Conservation (phyloP, 2,797 vertebrate species). For the Phalloptychus januarius region DNA sequence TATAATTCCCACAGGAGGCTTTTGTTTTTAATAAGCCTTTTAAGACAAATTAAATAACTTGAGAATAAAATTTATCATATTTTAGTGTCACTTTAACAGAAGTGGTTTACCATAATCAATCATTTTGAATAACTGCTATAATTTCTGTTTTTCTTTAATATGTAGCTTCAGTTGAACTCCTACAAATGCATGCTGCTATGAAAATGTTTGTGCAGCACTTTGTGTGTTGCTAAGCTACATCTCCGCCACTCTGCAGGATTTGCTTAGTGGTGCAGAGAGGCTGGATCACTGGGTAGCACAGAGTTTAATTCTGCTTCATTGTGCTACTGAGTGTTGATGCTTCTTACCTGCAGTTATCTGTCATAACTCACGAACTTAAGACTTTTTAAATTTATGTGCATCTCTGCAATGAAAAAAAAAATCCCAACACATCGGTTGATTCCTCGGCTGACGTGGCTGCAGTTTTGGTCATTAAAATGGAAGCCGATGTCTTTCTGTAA, state of each 20-base stretch:
- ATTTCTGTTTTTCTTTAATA: background rate
- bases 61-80: background rate
- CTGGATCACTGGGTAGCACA: background rate
- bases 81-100: background rate
- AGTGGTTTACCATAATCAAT: background rate
- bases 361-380: background rate
- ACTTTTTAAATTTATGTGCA: background rate
- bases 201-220: background rate
- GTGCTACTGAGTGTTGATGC: background rate
- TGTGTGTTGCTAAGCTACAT: slow-evolving; percentile 8
- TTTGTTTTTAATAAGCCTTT: background rate
- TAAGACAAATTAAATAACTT: background rate
- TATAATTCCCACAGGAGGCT: background rate
- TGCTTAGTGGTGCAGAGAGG: background rate
- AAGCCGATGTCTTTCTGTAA: background rate
- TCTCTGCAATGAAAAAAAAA: background rate
- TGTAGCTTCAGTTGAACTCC: background rate
- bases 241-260: background rate
- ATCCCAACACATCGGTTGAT: background rate
- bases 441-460: background rate
- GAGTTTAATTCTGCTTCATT: background rate
- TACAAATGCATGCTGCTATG: background rate
- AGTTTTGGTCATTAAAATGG: background rate
- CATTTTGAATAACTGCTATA: background rate
- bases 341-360: background rate